Evolutionary conservation across 2,888 invertebrate species (phyloP), one percentile per base, ranked within the genome.

Genomic region (Hirtodrosophila cameraria): DNA sequence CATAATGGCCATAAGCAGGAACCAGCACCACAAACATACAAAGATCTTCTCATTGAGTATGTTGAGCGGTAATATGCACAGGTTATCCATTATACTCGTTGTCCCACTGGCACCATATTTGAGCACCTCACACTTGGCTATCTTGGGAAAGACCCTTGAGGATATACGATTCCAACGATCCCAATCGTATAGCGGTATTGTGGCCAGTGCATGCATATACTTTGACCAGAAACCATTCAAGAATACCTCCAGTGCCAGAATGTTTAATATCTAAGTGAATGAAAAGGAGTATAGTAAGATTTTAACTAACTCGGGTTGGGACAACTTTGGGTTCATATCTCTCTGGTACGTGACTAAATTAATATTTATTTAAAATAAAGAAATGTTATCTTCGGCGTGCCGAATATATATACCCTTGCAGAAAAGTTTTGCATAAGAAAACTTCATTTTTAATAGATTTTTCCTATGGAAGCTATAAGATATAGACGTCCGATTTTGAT

Each of bases 111-210:
- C 94, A 90, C 97, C 97, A 90, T 94, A 97, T 88, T 96, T 96
- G 91, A 95, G 94, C 92, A 97, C 97, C 49, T 94, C 94, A 90
- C 97, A 97, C 90, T 97, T 97, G 15, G 97, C 96, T 46, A 97
- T 94, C 93, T 95, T 90, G 2, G 90, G 90, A 31, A 91, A 90
- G n/a, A 90, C 86, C 2, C 74, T 80, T 7, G 90, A 90, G 6
- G 88, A 88, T 31, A 88, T 70, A 2, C 72, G 75, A 62, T 90
- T 90, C 90, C 90, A 90, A 38, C 71, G 42, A 7, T 88, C 81
- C 90, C 90, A 90, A 48, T 90, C 85, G 62, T 89, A 88, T 2
- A 68, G 50, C 3, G 88, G 86, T 52, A 90, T 87, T 25, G 85
- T 77, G 4, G 73, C 73, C 60, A 90, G 13, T 0, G 90, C 90